Percentiles rank a stretch among this genome's conserved stretches.
Evolutionary conservation across 1,140 invertebrate genomes (phyloP).

Genomic region (Heliothis virescens): DNA sequence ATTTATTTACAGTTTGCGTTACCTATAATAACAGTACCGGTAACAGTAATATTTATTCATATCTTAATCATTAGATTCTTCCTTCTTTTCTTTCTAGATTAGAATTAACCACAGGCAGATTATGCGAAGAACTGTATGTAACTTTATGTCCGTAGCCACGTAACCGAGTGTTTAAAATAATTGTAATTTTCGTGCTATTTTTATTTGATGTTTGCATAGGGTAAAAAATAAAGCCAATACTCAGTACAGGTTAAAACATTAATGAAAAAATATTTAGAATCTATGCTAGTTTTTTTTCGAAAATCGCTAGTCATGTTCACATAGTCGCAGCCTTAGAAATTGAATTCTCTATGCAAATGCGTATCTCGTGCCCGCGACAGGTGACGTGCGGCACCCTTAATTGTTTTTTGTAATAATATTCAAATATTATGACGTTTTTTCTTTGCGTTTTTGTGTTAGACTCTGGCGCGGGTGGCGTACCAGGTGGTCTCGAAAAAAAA

Average conservation of each 20-base stretch:
- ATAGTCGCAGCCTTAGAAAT: conserved; percentile 56
- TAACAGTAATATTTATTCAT: no score
- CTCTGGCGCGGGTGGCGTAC: conserved; percentile 76
- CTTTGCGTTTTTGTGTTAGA: conserved; percentile 72
- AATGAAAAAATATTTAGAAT: background rate
- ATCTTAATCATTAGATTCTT: no score
- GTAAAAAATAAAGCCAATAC: no score
- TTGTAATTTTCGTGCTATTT: no score
- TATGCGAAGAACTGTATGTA: no score
- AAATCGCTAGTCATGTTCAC: conserved; percentile 46
- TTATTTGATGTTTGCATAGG: no score
- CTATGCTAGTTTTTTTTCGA: background rate
- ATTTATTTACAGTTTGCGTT: background rate
- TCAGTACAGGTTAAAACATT: no score
- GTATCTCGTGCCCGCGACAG: conserved; percentile 83
- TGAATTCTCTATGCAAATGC: conserved; percentile 83
- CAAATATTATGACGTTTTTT: conserved; percentile 85
- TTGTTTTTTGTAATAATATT: conserved; percentile 86
- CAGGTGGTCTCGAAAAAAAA: conserved; percentile 81
- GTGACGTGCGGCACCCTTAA: conserved; percentile 83
- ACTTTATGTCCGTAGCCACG: background rate
- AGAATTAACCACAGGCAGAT: no score
- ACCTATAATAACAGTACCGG: no score
- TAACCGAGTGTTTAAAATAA: background rate
- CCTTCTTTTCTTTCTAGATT: no score